Percentiles rank a stretch among this genome's conserved stretches.
These are phyloP conservation scores for Cataglyphis hispanica DNA, from an alignment of 1,140 invertebrate species.

Conservation along the genomic window DNA sequence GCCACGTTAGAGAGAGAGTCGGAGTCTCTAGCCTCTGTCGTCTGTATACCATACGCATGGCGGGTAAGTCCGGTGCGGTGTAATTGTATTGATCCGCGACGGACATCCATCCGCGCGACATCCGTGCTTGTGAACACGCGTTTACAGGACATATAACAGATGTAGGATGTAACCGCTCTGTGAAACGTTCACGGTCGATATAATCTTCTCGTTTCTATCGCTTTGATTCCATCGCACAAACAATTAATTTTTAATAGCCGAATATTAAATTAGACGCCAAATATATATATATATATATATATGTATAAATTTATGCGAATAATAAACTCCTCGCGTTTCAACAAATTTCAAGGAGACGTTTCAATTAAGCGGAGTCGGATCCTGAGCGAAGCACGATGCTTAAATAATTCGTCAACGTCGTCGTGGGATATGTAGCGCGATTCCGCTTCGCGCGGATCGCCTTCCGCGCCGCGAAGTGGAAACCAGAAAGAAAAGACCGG, in stretches of 20 bases:
- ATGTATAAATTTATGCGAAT: not conserved
- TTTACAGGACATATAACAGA: conserved; percentile 44
- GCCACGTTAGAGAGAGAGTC: conserved; percentile 18
- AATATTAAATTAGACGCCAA: not conserved
- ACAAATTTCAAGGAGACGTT: not conserved
- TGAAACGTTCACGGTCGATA: not conserved
- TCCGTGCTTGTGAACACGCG: conserved; percentile 31
- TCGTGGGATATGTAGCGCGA: conserved; percentile 21
- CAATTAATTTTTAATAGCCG: not conserved
- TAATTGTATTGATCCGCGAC: conserved; percentile 73
- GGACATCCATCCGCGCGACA: conserved; percentile 30
- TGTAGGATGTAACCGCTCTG: conserved; percentile 7
- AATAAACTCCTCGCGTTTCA: not conserved
- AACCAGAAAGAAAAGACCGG: conserved; percentile 17
- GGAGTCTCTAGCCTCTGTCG: conserved; percentile 13
- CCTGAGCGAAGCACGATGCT: not conserved
- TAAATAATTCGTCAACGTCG: conserved; percentile 29
- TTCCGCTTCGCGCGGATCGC: conserved; percentile 45
- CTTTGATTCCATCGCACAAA: not conserved
- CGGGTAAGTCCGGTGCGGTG: conserved; percentile 58
- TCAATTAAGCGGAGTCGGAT: not conserved
- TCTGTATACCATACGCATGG: conserved; percentile 28
- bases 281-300: not conserved
- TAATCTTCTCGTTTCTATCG: conserved; percentile 12
- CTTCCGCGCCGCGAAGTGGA: conserved; percentile 59